phyloP scores from a whole-genome alignment of 2,888 invertebrate species.

The Apocheima hispidaria region DNA sequence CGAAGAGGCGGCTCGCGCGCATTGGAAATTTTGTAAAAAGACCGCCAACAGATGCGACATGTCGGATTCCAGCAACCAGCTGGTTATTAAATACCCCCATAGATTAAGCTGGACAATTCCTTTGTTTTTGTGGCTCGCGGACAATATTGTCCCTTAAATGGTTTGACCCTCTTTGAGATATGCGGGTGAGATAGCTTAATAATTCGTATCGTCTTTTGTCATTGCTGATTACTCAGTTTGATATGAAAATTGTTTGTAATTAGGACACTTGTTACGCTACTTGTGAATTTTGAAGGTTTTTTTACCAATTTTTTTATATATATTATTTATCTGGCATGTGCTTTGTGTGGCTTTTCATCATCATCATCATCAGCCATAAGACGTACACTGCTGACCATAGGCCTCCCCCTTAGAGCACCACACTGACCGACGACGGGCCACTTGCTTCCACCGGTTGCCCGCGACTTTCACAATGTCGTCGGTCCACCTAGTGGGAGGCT shows the following conservation, averaged over 20 bases:
- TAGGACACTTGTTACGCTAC: conserved; percentile 46
- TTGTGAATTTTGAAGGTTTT: conserved; percentile 3
- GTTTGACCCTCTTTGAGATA: conserved; percentile 72
- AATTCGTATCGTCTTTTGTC: conserved; percentile 68
- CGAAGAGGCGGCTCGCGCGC: conserved; percentile 75
- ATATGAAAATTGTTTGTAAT: conserved; percentile 55
- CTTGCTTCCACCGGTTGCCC: no score
- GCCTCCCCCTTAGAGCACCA: not conserved
- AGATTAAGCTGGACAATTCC: conserved; percentile 77
- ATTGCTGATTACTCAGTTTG: conserved; percentile 51
- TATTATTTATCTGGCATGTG: no score
- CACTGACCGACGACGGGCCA: no score
- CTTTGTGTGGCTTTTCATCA: no score
- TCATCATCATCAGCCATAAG: no score
- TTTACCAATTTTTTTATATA: no score
- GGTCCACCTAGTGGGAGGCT: no score
- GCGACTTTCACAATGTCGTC: no score
- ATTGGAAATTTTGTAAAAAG: conserved; percentile 82
- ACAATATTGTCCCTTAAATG: conserved; percentile 78
- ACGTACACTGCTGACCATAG: no score
- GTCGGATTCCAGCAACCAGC: conserved; percentile 83
- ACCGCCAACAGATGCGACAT: conserved; percentile 82
- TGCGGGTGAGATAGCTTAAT: conserved; percentile 75
- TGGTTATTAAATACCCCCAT: conserved; percentile 83
- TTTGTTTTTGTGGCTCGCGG: conserved; percentile 75